Conservation (phyloP, 2,797 vertebrate species). For the Danio jaintianensis region DNA sequence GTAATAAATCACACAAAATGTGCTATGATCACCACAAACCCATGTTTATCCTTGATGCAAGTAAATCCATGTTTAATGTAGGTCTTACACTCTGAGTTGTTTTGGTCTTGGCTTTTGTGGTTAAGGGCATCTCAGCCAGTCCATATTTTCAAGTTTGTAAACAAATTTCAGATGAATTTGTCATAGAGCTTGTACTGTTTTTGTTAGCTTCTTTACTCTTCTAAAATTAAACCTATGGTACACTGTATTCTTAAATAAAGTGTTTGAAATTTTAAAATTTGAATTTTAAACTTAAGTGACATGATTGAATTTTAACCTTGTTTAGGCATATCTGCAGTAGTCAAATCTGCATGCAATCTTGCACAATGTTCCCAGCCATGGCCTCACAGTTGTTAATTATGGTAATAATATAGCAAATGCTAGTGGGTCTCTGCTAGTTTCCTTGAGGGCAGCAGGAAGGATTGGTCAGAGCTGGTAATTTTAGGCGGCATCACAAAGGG, state of each 20-base stretch:
- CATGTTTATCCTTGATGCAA: not conserved
- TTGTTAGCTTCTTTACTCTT: too few species aligned
- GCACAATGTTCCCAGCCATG: slow-evolving; percentile 2
- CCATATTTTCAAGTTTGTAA: not conserved
- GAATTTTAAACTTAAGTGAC: not conserved
- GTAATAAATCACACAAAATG: not conserved
- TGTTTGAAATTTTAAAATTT: too few species aligned
- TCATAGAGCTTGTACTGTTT: too few species aligned
- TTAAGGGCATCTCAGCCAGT: not conserved
- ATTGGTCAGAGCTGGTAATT: slow-evolving; percentile 19
- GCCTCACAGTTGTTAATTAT: slow-evolving; percentile 14
- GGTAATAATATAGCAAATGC: slow-evolving; percentile 1
- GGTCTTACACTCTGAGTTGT: not conserved
- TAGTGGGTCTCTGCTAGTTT: not conserved
- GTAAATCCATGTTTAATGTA: not conserved
- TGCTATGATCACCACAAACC: not conserved
- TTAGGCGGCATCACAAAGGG: not conserved
- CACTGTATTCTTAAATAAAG: too few species aligned
- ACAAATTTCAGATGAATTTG: not conserved
- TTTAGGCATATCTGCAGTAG: not conserved
- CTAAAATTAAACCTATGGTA: too few species aligned
- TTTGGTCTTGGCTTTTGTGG: not conserved
- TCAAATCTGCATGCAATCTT: not conserved
- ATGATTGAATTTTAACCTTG: not conserved
- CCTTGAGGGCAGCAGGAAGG: not conserved